Evolutionary conservation across 2,113 vertebrate species (phyloP), one percentile per base, ranked within the genome.

Genomic region (Scomber colias): DNA sequence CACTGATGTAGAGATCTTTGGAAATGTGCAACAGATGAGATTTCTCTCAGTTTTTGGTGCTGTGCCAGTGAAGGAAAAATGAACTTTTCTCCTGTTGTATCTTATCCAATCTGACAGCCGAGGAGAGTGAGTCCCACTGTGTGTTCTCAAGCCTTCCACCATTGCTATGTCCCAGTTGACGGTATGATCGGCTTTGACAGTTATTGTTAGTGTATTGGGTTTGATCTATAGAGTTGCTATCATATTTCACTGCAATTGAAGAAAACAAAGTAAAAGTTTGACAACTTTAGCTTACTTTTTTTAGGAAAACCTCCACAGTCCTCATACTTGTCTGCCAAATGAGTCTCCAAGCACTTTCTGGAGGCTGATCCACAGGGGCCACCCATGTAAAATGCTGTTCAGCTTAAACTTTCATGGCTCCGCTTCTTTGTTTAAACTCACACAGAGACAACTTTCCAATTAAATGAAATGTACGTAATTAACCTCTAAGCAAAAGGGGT

Each of bases 381-480:
- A 10, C 19, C 17, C 53, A 54, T 54, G 53, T 10, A 54, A 54
- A 54, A 54, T n/a, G 17, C 3, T 21, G 17, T 17, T 51, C 17
- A 15, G 49, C 53, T 19, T n/a, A 15, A 54, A 54, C 17, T 54
- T 17, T n/a, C 24, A 54, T 19, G 17, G 14, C 53, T n/a, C 53
- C 53, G n/a, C 53, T 10, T 19, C 19, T 54, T 54, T 54, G 53
- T 54, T 17, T 9, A 40, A n/a, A 17, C 19, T 54, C 53, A 17
- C 53, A n/a, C 19, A 19, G 53, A 54, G 53, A 54, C 53, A 54
- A 17, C 53, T 54, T 54, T 54, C 53, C 19, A 54, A 54, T 54
- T 54, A 54, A 54, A 54, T 21, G 17, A 54, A 54, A 17, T 54
- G 53, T 54, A 21, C n/a, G 17, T 54, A 54, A 54, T 54, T 54